Base-by-base conservation (phyloP, 2,888 invertebrate genomes). In the Pediacus dermestoides region DNA sequence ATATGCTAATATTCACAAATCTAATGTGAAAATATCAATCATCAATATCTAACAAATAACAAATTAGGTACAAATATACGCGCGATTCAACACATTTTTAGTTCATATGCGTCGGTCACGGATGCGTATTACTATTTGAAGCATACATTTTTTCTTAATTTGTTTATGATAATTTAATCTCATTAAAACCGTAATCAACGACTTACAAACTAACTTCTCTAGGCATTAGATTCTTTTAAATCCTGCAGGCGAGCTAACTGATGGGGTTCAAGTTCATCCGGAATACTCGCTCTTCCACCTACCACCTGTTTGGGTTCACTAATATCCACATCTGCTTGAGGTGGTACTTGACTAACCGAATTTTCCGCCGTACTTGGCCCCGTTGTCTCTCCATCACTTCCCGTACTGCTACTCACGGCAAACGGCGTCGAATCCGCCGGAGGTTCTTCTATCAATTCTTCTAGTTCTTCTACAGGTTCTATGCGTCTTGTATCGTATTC, bases 161-260 rank as follows among this genome's bases (percentile, higher is more conserved):
- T 41, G 32, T 34, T 33, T 28, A 41, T 26, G 23, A 30, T 40
- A 39, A 43, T 45, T 39, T 42, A 30, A 36, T 21, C n/a, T 34
- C 34, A 37, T 44, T 37, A 41, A 34, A 18, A 34, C 39, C 28
- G 30, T 21, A 35, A 49, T 45, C 34, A 48, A 48, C 50, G 43
- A 52, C 46, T 51, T 51, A 53, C 48, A 31, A 27, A 37, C 39
- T 40, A 44, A 50, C 39, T 49, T 28, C 33, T 55, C 72, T 86
- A 91, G 74, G 91, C 91, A 70, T 90, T 90, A 44, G 91, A 91
- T 71, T 91, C 91, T 69, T 91, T 91, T 42, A 91, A 77, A 66
- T 88, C 86, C 64, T 90, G 88, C 57, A 91, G 78, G 64, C 88
- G 80, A 44, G 89, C 90, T 58, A 91, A 76, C 67, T 90, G 90